These are phyloP conservation scores for Aphidius ervi DNA, from an alignment of 1,140 invertebrate genomes.

Conservation along the genomic window DNA sequence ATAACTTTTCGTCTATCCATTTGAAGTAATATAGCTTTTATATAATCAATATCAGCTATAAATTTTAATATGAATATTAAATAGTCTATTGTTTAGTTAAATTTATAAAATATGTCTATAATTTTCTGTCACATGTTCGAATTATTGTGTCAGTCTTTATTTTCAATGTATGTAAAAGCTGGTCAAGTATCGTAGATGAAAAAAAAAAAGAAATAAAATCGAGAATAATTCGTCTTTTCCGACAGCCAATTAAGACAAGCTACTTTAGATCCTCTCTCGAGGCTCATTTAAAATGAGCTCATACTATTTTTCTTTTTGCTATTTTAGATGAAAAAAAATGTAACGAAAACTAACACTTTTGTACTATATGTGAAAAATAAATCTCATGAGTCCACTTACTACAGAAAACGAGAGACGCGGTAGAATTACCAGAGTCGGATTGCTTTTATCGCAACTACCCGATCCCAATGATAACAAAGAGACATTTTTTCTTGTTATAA, in stretches of 20 bases:
- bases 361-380: neutral
- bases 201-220: slow-evolving; percentile 5
- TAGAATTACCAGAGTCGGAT: slow-evolving; percentile 24
- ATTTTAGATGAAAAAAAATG: neutral
- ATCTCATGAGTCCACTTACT: slow-evolving; percentile 14
- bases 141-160: too few species aligned
- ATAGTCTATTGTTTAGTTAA: too few species aligned
- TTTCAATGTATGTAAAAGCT: too few species aligned
- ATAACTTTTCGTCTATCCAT: too few species aligned
- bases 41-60: too few species aligned
- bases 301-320: neutral
- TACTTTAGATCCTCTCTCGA: neutral
- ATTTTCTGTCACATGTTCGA: too few species aligned
- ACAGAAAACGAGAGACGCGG: neutral
- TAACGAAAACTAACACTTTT: slow-evolving; percentile 2
- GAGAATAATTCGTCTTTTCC: slow-evolving; percentile 11
- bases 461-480: slow-evolving; percentile 20
- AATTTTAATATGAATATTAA: too few species aligned
- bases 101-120: too few species aligned
- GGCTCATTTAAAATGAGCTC: neutral
- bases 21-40: too few species aligned
- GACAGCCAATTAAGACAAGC: slow-evolving; percentile 19
- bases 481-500: slow-evolving; percentile 36
- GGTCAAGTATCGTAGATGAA: neutral
- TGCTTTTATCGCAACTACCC: slow-evolving; percentile 19